These are phyloP conservation scores for Acromyrmex echinatior DNA, from an alignment of 1,140 invertebrate species.

Conservation along the genomic window DNA sequence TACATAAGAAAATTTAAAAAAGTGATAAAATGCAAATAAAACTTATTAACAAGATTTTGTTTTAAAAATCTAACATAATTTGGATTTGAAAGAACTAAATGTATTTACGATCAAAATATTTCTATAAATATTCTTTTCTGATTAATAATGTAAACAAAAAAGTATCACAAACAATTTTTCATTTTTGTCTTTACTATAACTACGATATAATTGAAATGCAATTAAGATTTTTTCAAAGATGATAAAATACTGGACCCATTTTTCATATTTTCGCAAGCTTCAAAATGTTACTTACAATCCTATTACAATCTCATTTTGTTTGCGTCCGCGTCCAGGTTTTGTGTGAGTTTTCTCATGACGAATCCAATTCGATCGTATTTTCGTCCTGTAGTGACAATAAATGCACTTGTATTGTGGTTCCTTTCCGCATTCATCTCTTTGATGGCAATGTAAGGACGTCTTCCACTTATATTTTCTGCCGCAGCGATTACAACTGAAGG, in stretches of 20 bases:
- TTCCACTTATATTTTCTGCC: constrained; percentile 86
- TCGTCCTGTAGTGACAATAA: constrained; percentile 40
- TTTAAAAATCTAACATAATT: constrained; percentile 7
- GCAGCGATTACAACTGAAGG: constrained; percentile 80
- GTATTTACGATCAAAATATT: too few relatives aligned
- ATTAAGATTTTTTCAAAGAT: background rate
- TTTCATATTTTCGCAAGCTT: background rate
- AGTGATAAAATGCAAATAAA: background rate
- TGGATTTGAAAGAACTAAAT: too few relatives aligned
- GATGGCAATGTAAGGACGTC: constrained; percentile 85
- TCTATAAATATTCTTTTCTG: background rate
- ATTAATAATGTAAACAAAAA: background rate
- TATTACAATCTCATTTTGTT: background rate
- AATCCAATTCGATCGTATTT: constrained; percentile 48
- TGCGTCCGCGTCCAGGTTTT: constrained; percentile 19
- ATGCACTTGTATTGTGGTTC: constrained; percentile 81
- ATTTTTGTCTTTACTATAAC: background rate
- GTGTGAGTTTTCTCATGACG: constrained; percentile 30
- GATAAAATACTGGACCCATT: constrained; percentile 37
- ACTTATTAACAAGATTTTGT: background rate
- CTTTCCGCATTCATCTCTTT: constrained; percentile 85
- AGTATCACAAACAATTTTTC: background rate
- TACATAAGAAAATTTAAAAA: background rate
- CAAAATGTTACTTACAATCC: background rate
- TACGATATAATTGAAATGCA: background rate